Evolutionary conservation across 2,113 vertebrate species (phyloP).

Genomic region (Tringa solitaria): DNA sequence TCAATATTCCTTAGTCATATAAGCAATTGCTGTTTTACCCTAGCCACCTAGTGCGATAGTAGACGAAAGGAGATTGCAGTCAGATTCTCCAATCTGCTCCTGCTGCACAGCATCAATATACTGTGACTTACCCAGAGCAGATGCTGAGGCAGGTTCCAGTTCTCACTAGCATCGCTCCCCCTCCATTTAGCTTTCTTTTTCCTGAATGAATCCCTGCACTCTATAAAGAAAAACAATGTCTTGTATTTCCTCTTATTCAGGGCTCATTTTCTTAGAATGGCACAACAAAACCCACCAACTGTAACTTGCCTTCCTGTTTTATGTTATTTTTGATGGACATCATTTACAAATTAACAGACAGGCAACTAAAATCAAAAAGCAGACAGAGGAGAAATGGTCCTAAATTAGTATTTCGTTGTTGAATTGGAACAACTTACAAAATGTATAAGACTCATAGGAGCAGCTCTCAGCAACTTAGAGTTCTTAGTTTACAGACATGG

Average conservation of each 20-base stretch:
- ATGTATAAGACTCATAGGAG: not conserved
- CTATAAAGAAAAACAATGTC: not conserved
- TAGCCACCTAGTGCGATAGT: not conserved
- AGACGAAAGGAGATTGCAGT: not conserved
- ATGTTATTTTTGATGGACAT: not conserved
- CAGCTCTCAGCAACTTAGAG: not conserved
- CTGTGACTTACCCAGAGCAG: not conserved
- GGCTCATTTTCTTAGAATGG: not conserved
- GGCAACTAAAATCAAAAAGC: not conserved
- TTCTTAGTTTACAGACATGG: not conserved
- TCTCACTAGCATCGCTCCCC: not conserved
- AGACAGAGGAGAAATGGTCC: not conserved
- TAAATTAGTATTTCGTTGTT: not conserved
- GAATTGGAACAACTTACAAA: not conserved
- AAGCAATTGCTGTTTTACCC: not conserved
- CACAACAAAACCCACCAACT: not conserved
- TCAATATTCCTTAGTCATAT: not conserved
- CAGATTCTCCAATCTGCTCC: not conserved
- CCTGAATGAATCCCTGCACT: not conserved
- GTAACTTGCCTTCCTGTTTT: not conserved
- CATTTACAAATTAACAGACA: not conserved
- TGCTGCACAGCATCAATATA: accelerated
- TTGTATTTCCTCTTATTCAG: not conserved
- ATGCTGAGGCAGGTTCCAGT: not conserved
- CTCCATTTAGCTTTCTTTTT: not conserved